These are phyloP conservation scores for Oreochromis spilurus DNA, from an alignment of 2,113 vertebrate genomes.

Conservation along the genomic window DNA sequence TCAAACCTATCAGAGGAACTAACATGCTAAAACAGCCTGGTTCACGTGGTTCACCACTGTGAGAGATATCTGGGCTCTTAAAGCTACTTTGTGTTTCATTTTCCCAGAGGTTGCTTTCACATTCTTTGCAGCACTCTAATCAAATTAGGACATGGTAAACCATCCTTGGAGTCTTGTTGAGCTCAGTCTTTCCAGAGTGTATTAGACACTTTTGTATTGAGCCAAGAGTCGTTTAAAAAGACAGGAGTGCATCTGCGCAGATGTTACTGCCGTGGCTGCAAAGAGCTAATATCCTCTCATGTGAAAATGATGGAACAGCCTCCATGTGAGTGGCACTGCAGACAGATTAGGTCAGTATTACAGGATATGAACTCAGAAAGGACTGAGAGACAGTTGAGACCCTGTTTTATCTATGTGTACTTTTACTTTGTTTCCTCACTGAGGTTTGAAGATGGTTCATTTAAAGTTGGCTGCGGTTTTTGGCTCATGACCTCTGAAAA, in stretches of 20 bases:
- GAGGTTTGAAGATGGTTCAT: not conserved
- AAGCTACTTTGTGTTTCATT: not conserved
- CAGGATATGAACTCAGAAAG: not conserved
- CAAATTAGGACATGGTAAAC: conserved; percentile 10
- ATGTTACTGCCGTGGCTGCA: not conserved
- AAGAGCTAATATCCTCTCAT: not conserved
- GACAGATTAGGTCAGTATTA: not conserved
- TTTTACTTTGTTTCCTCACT: not conserved
- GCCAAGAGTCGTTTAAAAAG: conserved; percentile 3
- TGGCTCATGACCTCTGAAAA: not conserved
- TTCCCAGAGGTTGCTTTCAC: not conserved
- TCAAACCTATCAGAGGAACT: not conserved
- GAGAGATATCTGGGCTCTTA: not conserved
- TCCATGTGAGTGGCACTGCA: not conserved
- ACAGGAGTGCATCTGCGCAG: conserved; percentile 7
- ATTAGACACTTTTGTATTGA: conserved; percentile 2
- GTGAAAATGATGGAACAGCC: not conserved
- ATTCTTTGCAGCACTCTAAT: not conserved
- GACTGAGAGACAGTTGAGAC: not conserved
- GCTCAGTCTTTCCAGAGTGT: not conserved
- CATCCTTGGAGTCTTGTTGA: conserved; percentile 2
- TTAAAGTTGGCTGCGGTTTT: not conserved
- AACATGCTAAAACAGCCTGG: not conserved
- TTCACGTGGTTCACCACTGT: not conserved
- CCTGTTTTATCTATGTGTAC: not conserved